Conservation (phyloP, 2,797 vertebrate species). For the Aldrovandia affinis region DNA sequence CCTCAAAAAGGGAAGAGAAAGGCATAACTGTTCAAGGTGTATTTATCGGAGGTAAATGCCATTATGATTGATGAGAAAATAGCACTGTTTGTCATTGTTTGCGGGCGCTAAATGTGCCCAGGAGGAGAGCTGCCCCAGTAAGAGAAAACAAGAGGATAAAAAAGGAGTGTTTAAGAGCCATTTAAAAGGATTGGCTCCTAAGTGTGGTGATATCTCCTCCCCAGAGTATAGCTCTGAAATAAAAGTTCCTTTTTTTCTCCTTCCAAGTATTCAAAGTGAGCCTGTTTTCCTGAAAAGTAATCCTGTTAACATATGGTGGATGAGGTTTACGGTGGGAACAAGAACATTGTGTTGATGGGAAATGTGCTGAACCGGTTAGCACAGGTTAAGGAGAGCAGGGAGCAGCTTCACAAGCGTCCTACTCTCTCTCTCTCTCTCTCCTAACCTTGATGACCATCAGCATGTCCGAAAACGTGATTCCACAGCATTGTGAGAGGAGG, state of each 20-base stretch:
- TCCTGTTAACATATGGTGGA: constrained; percentile 33
- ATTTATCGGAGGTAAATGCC: constrained; percentile 13
- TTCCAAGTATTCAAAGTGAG: constrained; percentile 31
- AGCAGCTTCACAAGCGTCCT: background rate
- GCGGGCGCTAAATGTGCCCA: background rate
- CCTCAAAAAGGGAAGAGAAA: background rate
- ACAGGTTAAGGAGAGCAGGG: constrained; percentile 5
- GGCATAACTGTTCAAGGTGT: too few species aligned
- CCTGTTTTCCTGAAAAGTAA: constrained; percentile 33
- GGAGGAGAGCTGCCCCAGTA: background rate
- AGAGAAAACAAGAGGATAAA: constrained; percentile 19
- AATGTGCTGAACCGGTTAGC: constrained; percentile 13
- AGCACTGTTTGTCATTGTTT: constrained; percentile 27
- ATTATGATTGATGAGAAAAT: background rate
- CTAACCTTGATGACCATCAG: background rate
- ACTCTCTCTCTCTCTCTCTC: background rate
- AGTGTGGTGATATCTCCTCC: constrained; percentile 14
- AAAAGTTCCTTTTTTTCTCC: constrained; percentile 33
- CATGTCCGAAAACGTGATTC: background rate
- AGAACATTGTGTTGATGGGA: background rate
- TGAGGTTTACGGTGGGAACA: constrained; percentile 25
- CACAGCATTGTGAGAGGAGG: background rate
- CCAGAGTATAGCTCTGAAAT: constrained; percentile 25
- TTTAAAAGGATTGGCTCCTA: constrained; percentile 37
- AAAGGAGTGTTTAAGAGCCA: constrained; percentile 22